phyloP scores from a whole-genome alignment of 2,113 vertebrate genomes.

The Furnarius figulus region DNA sequence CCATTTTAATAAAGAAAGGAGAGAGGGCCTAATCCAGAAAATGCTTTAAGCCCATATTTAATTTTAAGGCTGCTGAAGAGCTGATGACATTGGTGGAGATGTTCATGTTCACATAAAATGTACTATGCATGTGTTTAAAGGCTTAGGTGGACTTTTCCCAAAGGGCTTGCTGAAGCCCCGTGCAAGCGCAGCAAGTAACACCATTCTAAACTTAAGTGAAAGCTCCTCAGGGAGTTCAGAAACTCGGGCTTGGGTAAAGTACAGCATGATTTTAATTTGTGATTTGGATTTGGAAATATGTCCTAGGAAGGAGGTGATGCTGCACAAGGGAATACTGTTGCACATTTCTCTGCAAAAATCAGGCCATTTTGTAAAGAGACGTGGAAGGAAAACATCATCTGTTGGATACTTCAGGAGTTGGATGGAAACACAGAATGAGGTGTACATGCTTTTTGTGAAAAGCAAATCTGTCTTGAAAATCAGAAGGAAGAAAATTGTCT shows the following conservation, averaged over 20 bases:
- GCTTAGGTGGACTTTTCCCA: neutral
- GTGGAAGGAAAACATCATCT: neutral
- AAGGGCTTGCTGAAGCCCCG: neutral
- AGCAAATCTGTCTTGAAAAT: neutral
- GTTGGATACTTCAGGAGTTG: neutral
- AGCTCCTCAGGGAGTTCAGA: neutral
- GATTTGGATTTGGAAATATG: neutral
- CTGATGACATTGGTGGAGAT: neutral
- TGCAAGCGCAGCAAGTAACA: neutral
- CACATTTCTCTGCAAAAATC: neutral
- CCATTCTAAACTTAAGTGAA: neutral
- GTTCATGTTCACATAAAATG: neutral
- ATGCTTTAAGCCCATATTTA: constrained; percentile 17
- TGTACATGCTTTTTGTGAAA: no score
- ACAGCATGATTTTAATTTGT: neutral
- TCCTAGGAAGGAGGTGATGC: neutral
- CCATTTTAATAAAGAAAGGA: constrained; percentile 58
- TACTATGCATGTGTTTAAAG: neutral
- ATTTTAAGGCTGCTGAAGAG: constrained; percentile 33
- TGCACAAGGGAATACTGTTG: neutral
- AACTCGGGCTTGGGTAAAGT: neutral
- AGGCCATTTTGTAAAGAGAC: neutral
- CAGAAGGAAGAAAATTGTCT: neutral
- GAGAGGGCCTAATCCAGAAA: constrained; percentile 6
- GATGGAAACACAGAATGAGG: neutral